Base-by-base conservation (phyloP, 53 echinoderm and acorn worm species). In the Stichopus horrens region DNA sequence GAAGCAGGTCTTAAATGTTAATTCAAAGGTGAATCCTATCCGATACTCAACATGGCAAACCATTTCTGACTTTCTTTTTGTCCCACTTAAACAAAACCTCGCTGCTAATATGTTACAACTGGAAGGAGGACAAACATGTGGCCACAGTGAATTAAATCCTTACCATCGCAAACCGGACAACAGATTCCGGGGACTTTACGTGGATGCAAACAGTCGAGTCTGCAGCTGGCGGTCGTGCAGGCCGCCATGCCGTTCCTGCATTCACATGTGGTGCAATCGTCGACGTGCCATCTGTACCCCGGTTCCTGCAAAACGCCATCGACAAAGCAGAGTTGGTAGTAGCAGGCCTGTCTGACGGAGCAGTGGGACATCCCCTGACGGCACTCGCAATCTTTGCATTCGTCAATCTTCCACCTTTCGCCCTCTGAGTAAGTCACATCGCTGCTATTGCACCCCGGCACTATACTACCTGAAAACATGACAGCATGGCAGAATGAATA, bases 101-200 rank as follows among this genome's bases (percentile, higher is more conserved):
- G 2, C 37, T 37, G 37, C 37, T 14, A n/a, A 14, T 67, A 67
- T 67, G 68, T 67, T 37, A 37, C 37, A 4, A n/a, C 68, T 67
- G 11, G 3, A 67, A 14, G 68, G 68, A 67, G 11, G 68, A 14
- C n/a, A 67, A 14, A n/a, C 68, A 67, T 11, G 68, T 67, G 68
- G 1, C 11, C 11, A 67, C 68, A 67, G 68, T 14, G 11, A n/a
- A 52, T 60, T 1, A 75, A 67, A 22, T 52, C n/a, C 94, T 86
- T 83, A 98, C 98, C 96, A 55, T 98, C 93, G 89, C 98, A 98
- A 14, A 94, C 94, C 2, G 98, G 98, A 88, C 98, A 98, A 78
- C 98, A 98, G 65, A 92, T 91, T 5, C 98, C 98, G 2, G 88
- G 76, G 57, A 98, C 90, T 5, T 54, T 92, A 11, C 88, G 88